Evolutionary conservation across 1,140 invertebrate genomes (phyloP).

Genomic region (Diorhabda carinulata): DNA sequence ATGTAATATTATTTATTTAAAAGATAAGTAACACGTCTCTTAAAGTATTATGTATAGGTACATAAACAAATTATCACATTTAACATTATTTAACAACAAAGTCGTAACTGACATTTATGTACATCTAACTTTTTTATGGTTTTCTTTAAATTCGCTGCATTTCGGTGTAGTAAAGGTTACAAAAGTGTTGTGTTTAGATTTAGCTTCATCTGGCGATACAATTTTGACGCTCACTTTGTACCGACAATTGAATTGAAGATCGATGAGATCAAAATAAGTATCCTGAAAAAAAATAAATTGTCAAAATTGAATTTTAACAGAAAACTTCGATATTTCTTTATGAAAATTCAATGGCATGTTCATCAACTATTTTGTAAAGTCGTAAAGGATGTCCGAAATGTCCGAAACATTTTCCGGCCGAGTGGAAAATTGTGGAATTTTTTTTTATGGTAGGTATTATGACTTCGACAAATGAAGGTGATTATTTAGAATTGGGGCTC

Average conservation of each 20-base stretch:
- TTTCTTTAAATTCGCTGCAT: conserved; percentile 30
- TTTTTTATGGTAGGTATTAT: too few relatives aligned
- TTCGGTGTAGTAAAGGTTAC: conserved; percentile 39
- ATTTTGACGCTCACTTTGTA: conserved; percentile 37
- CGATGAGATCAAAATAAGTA: conserved; percentile 37
- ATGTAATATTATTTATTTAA: not conserved
- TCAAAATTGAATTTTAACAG: too few relatives aligned
- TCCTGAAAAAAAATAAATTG: conserved; percentile 26
- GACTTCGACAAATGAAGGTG: too few relatives aligned
- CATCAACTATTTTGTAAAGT: too few relatives aligned
- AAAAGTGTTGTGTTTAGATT: conserved; percentile 32
- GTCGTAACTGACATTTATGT: not conserved
- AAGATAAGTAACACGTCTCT: not conserved
- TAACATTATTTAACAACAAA: not conserved
- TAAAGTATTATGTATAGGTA: not conserved
- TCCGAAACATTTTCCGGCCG: too few relatives aligned
- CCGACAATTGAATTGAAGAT: conserved; percentile 38
- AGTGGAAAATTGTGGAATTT: too few relatives aligned
- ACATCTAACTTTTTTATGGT: conserved; percentile 34
- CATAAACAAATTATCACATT: not conserved
- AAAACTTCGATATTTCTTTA: too few relatives aligned
- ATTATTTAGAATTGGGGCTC: too few relatives aligned
- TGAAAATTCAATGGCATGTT: too few relatives aligned
- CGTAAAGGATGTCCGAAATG: too few relatives aligned
- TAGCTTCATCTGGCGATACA: conserved; percentile 27